phyloP scores from a whole-genome alignment of 2,113 vertebrate species.

The Phaethon lepturus region DNA sequence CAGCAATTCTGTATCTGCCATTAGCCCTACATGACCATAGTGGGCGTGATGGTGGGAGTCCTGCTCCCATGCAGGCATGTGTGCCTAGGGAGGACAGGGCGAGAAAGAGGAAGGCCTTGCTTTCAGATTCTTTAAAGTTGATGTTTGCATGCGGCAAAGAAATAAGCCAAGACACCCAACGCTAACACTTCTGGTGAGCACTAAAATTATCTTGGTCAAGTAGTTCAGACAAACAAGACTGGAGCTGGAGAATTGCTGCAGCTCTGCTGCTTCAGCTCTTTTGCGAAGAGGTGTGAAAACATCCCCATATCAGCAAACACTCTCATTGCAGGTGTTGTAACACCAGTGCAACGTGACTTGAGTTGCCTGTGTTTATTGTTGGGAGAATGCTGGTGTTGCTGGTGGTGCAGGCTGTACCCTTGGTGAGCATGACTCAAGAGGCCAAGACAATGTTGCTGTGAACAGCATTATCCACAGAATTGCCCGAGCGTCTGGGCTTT shows the following conservation, averaged over 20 bases:
- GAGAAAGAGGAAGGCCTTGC: neutral
- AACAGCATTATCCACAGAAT: neutral
- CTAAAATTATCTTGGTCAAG: neutral
- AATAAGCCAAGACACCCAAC: neutral
- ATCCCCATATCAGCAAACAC: neutral
- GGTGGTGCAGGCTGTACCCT: neutral
- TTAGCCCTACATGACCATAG: accelerated
- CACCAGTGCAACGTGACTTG: accelerated
- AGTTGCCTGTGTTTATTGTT: neutral
- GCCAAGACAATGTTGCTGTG: accelerated
- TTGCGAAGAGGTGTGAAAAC: neutral
- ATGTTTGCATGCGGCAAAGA: neutral
- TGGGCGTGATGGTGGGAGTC: accelerated
- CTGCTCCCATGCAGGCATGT: accelerated
- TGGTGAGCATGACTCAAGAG: neutral
- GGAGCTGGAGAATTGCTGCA: neutral
- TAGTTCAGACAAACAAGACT: neutral
- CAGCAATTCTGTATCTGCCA: neutral
- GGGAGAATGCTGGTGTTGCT: accelerated
- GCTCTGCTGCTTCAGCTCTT: neutral
- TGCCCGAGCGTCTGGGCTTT: neutral
- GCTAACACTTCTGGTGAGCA: neutral
- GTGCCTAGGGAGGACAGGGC: neutral
- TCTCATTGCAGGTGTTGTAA: accelerated
- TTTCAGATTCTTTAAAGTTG: neutral